These are phyloP conservation scores for Lamellibrachia luymesi DNA, from an alignment of 1,140 invertebrate genomes.

Conservation along the genomic window DNA sequence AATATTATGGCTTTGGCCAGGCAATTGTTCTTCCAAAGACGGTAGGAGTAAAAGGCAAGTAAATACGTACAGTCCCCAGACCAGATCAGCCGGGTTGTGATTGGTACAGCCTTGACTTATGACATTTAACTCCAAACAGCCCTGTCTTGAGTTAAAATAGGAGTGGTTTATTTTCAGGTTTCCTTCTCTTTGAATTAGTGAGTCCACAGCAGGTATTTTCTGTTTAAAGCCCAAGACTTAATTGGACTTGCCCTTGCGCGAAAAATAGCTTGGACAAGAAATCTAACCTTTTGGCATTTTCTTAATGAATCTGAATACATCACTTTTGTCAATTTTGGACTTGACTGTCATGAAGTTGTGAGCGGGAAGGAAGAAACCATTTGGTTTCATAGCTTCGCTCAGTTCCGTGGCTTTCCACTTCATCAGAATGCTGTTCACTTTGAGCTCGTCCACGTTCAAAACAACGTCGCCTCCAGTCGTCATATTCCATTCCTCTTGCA, in stretches of 20 bases:
- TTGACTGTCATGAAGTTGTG: slow-evolving; percentile 69
- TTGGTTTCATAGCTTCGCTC: slow-evolving; percentile 61
- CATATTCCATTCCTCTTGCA: slow-evolving; percentile 33
- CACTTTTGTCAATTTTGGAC: slow-evolving; percentile 64
- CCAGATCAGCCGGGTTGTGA: too few species aligned
- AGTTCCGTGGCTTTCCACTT: slow-evolving; percentile 65
- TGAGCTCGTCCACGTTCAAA: slow-evolving; percentile 62
- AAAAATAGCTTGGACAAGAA: slow-evolving; percentile 21
- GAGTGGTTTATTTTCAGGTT: too few species aligned
- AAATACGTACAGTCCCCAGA: too few species aligned
- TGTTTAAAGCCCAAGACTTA: too few species aligned
- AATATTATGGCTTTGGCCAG: too few species aligned
- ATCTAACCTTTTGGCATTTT: slow-evolving; percentile 57
- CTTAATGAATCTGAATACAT: slow-evolving; percentile 70
- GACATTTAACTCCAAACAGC: too few species aligned
- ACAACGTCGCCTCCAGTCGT: slow-evolving; percentile 59
- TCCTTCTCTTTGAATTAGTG: too few species aligned
- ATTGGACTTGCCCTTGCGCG: background rate
- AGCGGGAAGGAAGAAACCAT: slow-evolving; percentile 62
- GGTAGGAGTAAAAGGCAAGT: too few species aligned
- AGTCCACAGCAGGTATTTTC: too few species aligned
- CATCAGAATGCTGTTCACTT: slow-evolving; percentile 69
- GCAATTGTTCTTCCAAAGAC: too few species aligned
- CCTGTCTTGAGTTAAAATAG: too few species aligned
- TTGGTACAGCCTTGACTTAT: too few species aligned